phyloP scores from a whole-genome alignment of 2,888 invertebrate species.

The Vesta saturnalis region DNA sequence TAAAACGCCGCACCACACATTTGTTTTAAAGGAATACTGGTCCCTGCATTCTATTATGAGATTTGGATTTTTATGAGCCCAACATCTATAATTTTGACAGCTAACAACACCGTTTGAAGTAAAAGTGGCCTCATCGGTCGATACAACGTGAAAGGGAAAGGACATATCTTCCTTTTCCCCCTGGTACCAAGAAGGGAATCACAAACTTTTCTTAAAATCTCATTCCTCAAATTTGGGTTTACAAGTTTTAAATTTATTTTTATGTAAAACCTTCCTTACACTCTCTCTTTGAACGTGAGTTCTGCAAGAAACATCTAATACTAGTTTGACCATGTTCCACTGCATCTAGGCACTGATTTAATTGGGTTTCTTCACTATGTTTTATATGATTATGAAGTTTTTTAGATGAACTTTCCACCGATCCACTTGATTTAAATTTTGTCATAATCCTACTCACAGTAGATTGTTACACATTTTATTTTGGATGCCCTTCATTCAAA shows the following conservation, averaged over 20 bases:
- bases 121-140: not conserved
- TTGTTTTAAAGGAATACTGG: not conserved
- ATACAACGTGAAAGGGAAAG: not conserved
- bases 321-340: not conserved
- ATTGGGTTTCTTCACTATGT: not conserved
- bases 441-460: too few relatives aligned
- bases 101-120: not conserved
- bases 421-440: too few relatives aligned
- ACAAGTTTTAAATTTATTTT: not conserved
- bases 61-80: not conserved
- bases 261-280: too few relatives aligned
- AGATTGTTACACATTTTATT: too few relatives aligned
- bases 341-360: not conserved
- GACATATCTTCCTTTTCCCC: not conserved
- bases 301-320: too few relatives aligned
- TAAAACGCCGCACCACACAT: too few relatives aligned
- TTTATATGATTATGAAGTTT: not conserved
- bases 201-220: not conserved
- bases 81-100: not conserved
- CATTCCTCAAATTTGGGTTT: not conserved
- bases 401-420: too few relatives aligned
- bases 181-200: not conserved
- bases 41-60: not conserved
- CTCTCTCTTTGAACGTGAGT: too few relatives aligned
- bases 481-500: too few relatives aligned